Conservation (phyloP, 2,113 vertebrate genomes). For the Phrynosoma platyrhinos region DNA sequence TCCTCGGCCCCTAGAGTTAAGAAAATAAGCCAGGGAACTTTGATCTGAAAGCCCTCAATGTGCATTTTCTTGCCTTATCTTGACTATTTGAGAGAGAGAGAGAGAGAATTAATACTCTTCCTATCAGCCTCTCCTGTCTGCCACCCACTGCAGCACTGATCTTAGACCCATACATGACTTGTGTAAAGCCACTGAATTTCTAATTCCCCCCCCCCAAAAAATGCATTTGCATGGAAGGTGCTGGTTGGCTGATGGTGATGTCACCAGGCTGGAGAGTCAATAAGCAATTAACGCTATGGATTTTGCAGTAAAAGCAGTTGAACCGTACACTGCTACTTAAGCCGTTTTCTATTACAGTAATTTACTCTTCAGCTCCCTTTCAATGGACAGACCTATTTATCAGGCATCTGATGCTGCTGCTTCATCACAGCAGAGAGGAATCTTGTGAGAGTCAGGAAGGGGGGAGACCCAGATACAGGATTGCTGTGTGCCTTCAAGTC, state of each 20-base stretch:
- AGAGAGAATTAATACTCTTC: not conserved
- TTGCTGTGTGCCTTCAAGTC: too few relatives aligned
- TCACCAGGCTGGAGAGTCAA: slow-evolving; percentile 77
- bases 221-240: slow-evolving; percentile 35
- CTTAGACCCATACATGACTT: slow-evolving; percentile 32
- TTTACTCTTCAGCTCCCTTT: slow-evolving; percentile 65
- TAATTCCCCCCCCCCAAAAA: not conserved
- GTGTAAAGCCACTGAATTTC: slow-evolving; percentile 29
- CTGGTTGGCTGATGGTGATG: slow-evolving; percentile 80
- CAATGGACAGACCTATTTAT: slow-evolving; percentile 59
- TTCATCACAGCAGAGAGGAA: slow-evolving; percentile 14
- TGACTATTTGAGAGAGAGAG: not conserved
- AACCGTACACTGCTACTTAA: slow-evolving; percentile 65
- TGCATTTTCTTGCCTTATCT: slow-evolving; percentile 1
- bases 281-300: slow-evolving; percentile 77
- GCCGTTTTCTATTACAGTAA: slow-evolving; percentile 71
- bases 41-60: not conserved
- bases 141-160: slow-evolving; percentile 20
- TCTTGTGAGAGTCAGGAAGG: slow-evolving; percentile 5
- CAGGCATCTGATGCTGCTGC: slow-evolving; percentile 46
- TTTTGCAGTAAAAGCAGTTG: slow-evolving; percentile 77
- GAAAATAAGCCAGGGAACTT: slow-evolving; percentile 2
- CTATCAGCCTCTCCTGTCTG: slow-evolving; percentile 11
- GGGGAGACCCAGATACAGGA: not conserved
- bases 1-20: not conserved